Conservation (phyloP, 2,113 vertebrate genomes). For the Raja brachyura region DNA sequence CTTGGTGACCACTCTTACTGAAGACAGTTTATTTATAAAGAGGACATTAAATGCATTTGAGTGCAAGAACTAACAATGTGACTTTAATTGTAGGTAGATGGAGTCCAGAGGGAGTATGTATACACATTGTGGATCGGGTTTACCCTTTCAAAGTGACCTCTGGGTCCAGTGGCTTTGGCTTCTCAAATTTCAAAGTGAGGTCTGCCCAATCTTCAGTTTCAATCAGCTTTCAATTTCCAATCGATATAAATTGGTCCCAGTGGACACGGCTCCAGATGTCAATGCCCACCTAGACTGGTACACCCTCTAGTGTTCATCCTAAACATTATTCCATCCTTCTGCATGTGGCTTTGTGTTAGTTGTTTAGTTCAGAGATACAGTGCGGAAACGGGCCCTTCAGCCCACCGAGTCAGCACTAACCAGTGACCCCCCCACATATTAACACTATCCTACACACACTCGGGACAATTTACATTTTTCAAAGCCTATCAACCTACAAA, state of each 20-base stretch:
- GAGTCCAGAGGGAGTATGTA: not conserved
- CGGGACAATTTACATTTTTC: no score
- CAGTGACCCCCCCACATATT: no score
- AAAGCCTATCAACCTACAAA: no score
- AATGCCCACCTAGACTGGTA: not conserved
- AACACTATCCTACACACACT: no score
- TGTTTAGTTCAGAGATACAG: no score
- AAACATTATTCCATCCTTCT: no score
- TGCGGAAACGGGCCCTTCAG: no score
- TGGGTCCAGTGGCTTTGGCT: not conserved
- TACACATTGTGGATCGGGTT: not conserved
- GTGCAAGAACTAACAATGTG: not conserved
- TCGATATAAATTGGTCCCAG: conserved; percentile 33
- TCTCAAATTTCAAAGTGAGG: conserved; percentile 24
- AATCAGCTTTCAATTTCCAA: conserved; percentile 35
- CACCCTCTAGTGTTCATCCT: conserved; percentile 22
- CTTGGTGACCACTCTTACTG: not conserved
- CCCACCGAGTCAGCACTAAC: no score
- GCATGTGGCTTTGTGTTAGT: no score
- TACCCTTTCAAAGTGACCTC: conserved; percentile 9
- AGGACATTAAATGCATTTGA: not conserved
- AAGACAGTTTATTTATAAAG: not conserved
- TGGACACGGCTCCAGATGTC: not conserved
- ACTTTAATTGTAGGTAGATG: not conserved
- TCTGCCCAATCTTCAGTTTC: conserved; percentile 30